These are phyloP conservation scores for Pteronotus mesoamericanus DNA, from an alignment of 2,797 vertebrate species.

Conservation along the genomic window DNA sequence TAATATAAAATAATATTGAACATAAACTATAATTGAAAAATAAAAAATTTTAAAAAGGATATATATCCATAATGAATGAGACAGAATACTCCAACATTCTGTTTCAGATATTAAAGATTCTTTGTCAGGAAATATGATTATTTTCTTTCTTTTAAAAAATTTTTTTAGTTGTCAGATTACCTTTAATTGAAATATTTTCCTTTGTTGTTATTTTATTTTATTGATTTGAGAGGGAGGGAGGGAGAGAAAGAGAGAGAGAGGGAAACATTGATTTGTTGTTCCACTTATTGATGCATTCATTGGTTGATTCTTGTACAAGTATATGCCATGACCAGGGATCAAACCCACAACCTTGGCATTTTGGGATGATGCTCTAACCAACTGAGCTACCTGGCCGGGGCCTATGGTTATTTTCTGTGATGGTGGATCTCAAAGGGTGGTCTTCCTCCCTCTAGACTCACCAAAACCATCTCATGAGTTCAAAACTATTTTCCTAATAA, in stretches of 20 bases:
- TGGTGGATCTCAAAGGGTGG: background rate
- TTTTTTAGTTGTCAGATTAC: too few relatives aligned
- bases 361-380: too few relatives aligned
- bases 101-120: background rate
- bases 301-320: too few relatives aligned
- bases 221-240: too few relatives aligned
- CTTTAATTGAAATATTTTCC: too few relatives aligned
- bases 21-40: background rate
- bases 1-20: background rate
- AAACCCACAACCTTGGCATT: too few relatives aligned
- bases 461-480: background rate
- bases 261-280: too few relatives aligned
- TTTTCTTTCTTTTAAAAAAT: background rate
- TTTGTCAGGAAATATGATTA: background rate
- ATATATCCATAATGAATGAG: background rate
- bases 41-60: background rate
- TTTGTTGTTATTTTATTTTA: too few relatives aligned
- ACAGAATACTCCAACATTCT: background rate
- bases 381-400: too few relatives aligned
- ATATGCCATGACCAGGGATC: too few relatives aligned
- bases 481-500: background rate
- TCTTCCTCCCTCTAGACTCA: background rate
- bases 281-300: too few relatives aligned
- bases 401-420: background rate
- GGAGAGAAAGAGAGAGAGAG: too few relatives aligned